Evolutionary conservation across 2,888 invertebrate genomes (phyloP).

Genomic region (Synanthedon andrenaeformis): DNA sequence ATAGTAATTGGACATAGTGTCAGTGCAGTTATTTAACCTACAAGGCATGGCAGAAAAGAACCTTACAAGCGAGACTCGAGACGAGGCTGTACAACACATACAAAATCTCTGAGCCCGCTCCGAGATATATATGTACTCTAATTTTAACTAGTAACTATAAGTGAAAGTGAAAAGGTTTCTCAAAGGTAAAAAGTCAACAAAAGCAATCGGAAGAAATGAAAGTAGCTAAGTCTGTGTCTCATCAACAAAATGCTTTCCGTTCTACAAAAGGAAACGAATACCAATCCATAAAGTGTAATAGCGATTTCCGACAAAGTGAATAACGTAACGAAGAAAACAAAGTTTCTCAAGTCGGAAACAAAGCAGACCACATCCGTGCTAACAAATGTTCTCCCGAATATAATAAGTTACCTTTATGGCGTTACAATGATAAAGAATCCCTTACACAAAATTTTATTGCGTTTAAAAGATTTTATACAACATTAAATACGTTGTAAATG

Average conservation of each 20-base stretch:
- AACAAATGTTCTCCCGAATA: slow-evolving; percentile 36
- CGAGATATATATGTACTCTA: too few relatives aligned
- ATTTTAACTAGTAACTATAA: too few relatives aligned
- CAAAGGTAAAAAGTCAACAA: slow-evolving; percentile 10
- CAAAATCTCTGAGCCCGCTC: too few relatives aligned
- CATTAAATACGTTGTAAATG: too few relatives aligned
- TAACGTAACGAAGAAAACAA: slow-evolving; percentile 36
- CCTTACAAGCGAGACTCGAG: too few relatives aligned
- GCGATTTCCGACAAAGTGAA: slow-evolving; percentile 36
- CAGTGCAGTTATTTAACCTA: too few relatives aligned
- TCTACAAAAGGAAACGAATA: slow-evolving; percentile 32
- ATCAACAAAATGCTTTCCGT: slow-evolving; percentile 30
- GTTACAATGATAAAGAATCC: slow-evolving; percentile 13
- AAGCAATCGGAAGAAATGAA: slow-evolving; percentile 16
- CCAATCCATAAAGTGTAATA: slow-evolving; percentile 38
- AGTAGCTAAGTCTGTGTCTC: slow-evolving; percentile 25
- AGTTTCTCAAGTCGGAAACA: slow-evolving; percentile 42
- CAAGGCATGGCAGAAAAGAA: too few relatives aligned
- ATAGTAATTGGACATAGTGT: too few relatives aligned
- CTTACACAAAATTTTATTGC: slow-evolving; percentile 21
- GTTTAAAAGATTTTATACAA: background rate
- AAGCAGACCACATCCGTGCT: slow-evolving; percentile 39
- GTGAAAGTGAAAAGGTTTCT: background rate
- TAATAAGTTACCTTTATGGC: slow-evolving; percentile 32
- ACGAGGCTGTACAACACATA: too few relatives aligned